Evolutionary conservation across 2,113 vertebrate genomes (phyloP).

Genomic region (Lucifuga dentata): DNA sequence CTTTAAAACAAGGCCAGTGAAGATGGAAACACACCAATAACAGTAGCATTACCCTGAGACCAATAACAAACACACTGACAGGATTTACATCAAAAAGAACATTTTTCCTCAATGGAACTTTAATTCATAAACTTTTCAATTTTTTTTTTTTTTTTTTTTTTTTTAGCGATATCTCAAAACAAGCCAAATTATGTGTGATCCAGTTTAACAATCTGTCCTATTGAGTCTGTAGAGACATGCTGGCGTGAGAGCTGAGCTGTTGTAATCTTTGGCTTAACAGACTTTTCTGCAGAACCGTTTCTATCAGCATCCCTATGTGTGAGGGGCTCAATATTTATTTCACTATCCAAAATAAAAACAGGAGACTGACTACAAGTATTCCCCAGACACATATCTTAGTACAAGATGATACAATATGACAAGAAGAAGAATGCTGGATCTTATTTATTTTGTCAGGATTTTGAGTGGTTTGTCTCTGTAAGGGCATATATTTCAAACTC

Average conservation of each 20-base stretch:
- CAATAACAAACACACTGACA: slow-evolving; percentile 33
- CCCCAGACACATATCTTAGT: slow-evolving; percentile 11
- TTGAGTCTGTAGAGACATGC: slow-evolving; percentile 57
- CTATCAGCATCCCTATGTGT: slow-evolving; percentile 38
- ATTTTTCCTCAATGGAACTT: background rate
- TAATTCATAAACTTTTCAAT: slow-evolving; percentile 15
- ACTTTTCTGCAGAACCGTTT: slow-evolving; percentile 52
- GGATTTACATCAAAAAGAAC: slow-evolving; percentile 23
- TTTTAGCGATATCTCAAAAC: slow-evolving; percentile 24
- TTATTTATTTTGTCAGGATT: slow-evolving; percentile 39
- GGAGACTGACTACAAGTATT: slow-evolving; percentile 41
- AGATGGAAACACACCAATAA: slow-evolving; percentile 21
- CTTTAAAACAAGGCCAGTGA: slow-evolving; percentile 28
- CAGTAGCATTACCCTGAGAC: slow-evolving; percentile 26
- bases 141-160: too few relatives aligned
- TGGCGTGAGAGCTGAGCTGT: slow-evolving; percentile 73
- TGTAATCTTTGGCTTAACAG: slow-evolving; percentile 69
- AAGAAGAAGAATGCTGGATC: slow-evolving; percentile 11
- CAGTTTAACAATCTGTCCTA: slow-evolving; percentile 34
- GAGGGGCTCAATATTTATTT: slow-evolving; percentile 51
- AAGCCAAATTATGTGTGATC: slow-evolving; percentile 40
- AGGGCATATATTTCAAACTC: slow-evolving; percentile 11
- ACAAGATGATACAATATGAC: slow-evolving; percentile 29
- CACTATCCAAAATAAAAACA: slow-evolving; percentile 45
- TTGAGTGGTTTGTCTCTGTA: slow-evolving; percentile 6